A percentile compares a stretch with the other conserved stretches of the same genome.
Evolutionary conservation across 2,888 invertebrate species (phyloP).

Genomic region (Euplagia quadripunctaria): DNA sequence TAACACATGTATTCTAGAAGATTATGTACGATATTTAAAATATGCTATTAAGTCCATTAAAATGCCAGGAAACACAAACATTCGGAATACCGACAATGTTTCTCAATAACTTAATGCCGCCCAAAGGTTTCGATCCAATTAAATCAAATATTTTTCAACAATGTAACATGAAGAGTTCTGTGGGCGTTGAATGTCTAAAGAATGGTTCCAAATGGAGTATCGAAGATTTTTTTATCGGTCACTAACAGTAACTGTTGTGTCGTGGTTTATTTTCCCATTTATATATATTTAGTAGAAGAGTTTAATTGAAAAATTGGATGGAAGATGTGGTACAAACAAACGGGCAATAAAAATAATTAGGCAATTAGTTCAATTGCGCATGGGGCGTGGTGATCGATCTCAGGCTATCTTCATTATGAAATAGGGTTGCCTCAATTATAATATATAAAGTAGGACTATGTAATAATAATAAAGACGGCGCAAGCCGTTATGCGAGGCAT

Average conservation of each 20-base stretch:
- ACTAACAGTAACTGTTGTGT: constrained; percentile 23
- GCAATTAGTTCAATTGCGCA: constrained; percentile 78
- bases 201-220: constrained; percentile 32
- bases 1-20: constrained; percentile 8
- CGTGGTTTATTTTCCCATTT: constrained; percentile 34
- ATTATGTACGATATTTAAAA: neutral
- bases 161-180: constrained; percentile 29
- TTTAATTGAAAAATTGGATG: constrained; percentile 75
- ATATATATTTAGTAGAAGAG: constrained; percentile 34
- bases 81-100: neutral
- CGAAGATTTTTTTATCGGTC: constrained; percentile 26
- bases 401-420: constrained; percentile 65
- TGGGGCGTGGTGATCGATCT: constrained; percentile 73
- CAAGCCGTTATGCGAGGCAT: neutral
- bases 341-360: constrained; percentile 85
- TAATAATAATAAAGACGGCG: neutral
- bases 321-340: constrained; percentile 75
- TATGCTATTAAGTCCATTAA: neutral
- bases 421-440: constrained; percentile 52
- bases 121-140: constrained; percentile 51
- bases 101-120: constrained; percentile 16
- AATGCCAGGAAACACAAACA: neutral
- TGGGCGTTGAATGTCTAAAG: constrained; percentile 31
- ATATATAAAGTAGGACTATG: neutral
- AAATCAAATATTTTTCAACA: constrained; percentile 45